Evolutionary conservation across 2,888 invertebrate genomes (phyloP).

Genomic region (Phengaris arion): DNA sequence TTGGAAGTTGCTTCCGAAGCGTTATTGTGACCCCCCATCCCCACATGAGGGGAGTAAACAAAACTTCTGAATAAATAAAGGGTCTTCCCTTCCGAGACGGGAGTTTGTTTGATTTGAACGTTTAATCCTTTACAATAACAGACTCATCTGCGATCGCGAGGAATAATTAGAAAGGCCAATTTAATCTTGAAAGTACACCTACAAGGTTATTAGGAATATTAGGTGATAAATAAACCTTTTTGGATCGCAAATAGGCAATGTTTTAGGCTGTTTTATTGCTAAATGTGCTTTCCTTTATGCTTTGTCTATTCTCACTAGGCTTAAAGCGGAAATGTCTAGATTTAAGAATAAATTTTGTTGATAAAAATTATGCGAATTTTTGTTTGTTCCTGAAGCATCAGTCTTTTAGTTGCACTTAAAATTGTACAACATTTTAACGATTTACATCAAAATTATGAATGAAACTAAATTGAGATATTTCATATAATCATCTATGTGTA

Average conservation of each 20-base stretch:
- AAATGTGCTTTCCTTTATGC: too few relatives aligned
- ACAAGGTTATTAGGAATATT: not conserved
- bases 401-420: too few relatives aligned
- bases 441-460: not conserved
- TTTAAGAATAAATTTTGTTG: too few relatives aligned
- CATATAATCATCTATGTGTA: constrained; percentile 1
- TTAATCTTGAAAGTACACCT: constrained; percentile 3
- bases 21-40: constrained; percentile 56
- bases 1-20: constrained; percentile 55
- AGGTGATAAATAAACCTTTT: not conserved
- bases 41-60: constrained; percentile 64
- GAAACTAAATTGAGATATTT: not conserved
- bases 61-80: constrained; percentile 79
- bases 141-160: constrained; percentile 51
- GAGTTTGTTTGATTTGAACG: constrained; percentile 75
- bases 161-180: constrained; percentile 36
- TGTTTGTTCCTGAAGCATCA: too few relatives aligned
- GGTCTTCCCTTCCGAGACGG: constrained; percentile 64
- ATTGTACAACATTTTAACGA: not conserved
- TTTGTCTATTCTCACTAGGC: too few relatives aligned
- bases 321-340: too few relatives aligned
- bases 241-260: not conserved
- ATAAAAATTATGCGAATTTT: too few relatives aligned
- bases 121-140: constrained; percentile 72
- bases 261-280: too few relatives aligned